A percentile compares a stretch with the other conserved stretches of the same genome.
Evolutionary conservation across 2,113 vertebrate species (phyloP).

Genomic region (Cyprinodon variegatus): DNA sequence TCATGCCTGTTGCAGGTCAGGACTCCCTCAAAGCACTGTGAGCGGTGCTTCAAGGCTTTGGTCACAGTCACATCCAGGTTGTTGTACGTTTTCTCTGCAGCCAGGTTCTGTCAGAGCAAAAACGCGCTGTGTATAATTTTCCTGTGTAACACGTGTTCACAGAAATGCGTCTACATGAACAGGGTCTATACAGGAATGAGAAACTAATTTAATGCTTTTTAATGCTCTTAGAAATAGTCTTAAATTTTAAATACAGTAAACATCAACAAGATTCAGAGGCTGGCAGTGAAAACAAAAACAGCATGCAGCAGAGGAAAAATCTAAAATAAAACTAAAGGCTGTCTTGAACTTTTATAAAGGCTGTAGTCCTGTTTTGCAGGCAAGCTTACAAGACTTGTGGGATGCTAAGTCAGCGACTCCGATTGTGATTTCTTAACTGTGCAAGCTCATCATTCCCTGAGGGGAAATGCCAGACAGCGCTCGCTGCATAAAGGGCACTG

Average conservation of each 20-base stretch:
- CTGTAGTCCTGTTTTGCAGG: not conserved
- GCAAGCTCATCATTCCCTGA: not conserved
- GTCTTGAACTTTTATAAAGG: not conserved
- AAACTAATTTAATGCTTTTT: too few species aligned
- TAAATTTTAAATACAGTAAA: too few species aligned
- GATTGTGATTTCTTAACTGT: not conserved
- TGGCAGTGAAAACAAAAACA: not conserved
- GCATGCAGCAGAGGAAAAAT: not conserved
- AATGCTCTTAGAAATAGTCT: too few species aligned
- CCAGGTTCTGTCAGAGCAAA: conserved; percentile 85
- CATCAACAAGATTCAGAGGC: not conserved
- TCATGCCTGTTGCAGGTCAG: conserved; percentile 92
- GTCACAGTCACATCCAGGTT: conserved; percentile 97
- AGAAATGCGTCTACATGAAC: not conserved
- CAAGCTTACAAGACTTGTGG: not conserved
- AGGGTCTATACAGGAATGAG: too few species aligned
- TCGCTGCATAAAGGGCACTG: not conserved
- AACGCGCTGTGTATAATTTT: not conserved
- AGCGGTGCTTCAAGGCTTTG: conserved; percentile 93
- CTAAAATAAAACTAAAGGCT: not conserved
- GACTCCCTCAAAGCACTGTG: conserved; percentile 97
- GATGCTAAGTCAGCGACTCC: not conserved
- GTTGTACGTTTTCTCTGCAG: conserved; percentile 98
- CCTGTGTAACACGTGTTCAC: not conserved
- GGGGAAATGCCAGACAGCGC: not conserved